Evolutionary conservation across 1,140 invertebrate species (phyloP).

Genomic region (Diuraphis noxia): DNA sequence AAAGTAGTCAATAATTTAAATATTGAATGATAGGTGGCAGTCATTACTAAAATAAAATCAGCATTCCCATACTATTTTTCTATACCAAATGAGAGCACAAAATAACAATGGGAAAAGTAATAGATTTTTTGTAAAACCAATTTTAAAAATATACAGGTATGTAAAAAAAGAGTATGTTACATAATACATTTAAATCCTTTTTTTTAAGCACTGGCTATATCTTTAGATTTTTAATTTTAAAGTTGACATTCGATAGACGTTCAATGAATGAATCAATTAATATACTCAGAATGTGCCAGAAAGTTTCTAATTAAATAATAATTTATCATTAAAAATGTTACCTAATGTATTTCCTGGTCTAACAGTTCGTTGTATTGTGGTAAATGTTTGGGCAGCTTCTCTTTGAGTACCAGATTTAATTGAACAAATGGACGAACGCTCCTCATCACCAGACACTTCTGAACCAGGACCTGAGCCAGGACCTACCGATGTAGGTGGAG

Average conservation of each 20-base stretch:
- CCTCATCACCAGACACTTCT: conserved; percentile 57
- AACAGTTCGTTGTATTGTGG: conserved; percentile 61
- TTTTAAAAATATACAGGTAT: not conserved
- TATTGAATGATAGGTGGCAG: not conserved
- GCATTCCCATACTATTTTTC: not conserved
- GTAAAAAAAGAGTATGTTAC: too few species aligned
- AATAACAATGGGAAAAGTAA: not conserved
- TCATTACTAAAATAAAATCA: not conserved
- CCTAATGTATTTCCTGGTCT: conserved; percentile 55
- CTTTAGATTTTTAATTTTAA: not conserved
- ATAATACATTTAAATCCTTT: not conserved
- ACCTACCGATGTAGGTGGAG: conserved; percentile 57
- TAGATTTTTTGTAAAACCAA: not conserved
- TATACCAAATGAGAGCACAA: not conserved
- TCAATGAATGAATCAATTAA: not conserved
- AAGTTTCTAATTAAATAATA: not conserved
- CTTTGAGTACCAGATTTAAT: conserved; percentile 55
- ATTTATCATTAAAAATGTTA: not conserved
- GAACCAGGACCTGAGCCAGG: conserved; percentile 54
- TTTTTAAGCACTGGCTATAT: not conserved
- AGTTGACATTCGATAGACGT: not conserved
- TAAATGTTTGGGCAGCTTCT: conserved; percentile 61
- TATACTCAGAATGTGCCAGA: not conserved
- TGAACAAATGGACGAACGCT: conserved; percentile 57
- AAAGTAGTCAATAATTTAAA: not conserved